Percentiles rank a stretch among this genome's conserved stretches.
phyloP scores from a whole-genome alignment of 2,888 invertebrate genomes.

The Euzophera pinguis region DNA sequence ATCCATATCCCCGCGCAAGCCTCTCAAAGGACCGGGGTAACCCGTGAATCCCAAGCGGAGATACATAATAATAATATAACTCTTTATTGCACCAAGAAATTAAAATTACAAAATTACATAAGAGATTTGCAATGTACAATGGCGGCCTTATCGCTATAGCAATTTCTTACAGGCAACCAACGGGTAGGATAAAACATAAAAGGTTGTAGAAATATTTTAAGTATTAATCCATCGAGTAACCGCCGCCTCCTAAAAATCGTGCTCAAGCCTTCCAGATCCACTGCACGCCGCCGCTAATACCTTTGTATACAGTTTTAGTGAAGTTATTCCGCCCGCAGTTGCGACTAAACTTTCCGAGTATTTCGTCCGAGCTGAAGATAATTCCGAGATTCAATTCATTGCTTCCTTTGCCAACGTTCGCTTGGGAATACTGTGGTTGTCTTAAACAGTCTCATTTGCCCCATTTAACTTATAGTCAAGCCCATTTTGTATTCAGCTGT shows the following conservation, averaged over 20 bases:
- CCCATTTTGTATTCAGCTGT: neutral
- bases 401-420: neutral
- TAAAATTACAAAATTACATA: too few species aligned
- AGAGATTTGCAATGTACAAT: too few species aligned
- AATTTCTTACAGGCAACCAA: too few species aligned
- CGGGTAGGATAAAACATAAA: too few species aligned
- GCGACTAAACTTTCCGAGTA: conserved; percentile 5
- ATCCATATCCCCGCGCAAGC: too few species aligned
- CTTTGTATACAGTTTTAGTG: conserved; percentile 34
- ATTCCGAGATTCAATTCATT: conserved; percentile 1
- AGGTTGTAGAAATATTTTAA: too few species aligned
- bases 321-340: conserved; percentile 26
- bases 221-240: too few species aligned
- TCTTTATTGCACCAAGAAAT: too few species aligned
- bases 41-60: too few species aligned
- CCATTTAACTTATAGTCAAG: neutral
- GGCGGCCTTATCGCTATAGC: too few species aligned
- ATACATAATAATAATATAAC: too few species aligned
- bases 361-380: neutral
- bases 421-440: neutral
- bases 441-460: neutral
- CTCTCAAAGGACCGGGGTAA: too few species aligned
- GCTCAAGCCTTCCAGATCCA: neutral
- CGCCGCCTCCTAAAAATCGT: neutral
- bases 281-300: conserved; percentile 28